These are phyloP conservation scores for Ictalurus punctatus DNA, from an alignment of 2,113 vertebrate genomes.

Conservation along the genomic window DNA sequence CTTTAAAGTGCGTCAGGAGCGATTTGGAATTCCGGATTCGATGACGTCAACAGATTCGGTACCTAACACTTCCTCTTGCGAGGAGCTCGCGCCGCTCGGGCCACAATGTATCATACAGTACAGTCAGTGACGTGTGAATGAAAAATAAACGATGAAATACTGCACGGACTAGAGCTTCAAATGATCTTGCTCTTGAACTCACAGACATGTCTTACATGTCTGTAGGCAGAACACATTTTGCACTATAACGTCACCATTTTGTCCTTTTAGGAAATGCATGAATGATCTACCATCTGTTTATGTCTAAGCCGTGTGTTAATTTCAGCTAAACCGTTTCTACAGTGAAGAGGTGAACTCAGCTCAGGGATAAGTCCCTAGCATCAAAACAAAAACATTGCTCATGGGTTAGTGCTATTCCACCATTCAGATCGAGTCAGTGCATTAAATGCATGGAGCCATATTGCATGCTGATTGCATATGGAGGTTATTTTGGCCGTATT, in stretches of 20 bases:
- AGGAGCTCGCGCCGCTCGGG: neutral
- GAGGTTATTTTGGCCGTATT: neutral
- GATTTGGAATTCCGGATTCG: neutral
- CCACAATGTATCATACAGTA: neutral
- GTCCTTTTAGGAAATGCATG: neutral
- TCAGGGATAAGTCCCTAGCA: neutral
- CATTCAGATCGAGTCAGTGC: neutral
- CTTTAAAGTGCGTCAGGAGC: neutral
- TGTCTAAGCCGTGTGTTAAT: neutral
- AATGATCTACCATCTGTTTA: neutral
- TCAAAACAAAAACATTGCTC: neutral
- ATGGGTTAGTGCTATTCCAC: neutral
- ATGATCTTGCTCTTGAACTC: neutral
- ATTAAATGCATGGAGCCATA: neutral
- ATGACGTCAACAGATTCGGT: neutral
- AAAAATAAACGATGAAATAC: neutral
- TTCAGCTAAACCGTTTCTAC: neutral
- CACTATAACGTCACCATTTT: neutral
- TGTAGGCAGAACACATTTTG: neutral
- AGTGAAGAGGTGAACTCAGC: neutral
- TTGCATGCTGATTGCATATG: neutral
- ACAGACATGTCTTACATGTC: neutral
- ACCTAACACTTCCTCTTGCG: constrained; percentile 3
- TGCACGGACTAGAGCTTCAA: too few species aligned
- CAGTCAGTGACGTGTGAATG: neutral